Evolutionary conservation across 1,140 invertebrate genomes (phyloP).

Genomic region (Odontomachus brunneus): DNA sequence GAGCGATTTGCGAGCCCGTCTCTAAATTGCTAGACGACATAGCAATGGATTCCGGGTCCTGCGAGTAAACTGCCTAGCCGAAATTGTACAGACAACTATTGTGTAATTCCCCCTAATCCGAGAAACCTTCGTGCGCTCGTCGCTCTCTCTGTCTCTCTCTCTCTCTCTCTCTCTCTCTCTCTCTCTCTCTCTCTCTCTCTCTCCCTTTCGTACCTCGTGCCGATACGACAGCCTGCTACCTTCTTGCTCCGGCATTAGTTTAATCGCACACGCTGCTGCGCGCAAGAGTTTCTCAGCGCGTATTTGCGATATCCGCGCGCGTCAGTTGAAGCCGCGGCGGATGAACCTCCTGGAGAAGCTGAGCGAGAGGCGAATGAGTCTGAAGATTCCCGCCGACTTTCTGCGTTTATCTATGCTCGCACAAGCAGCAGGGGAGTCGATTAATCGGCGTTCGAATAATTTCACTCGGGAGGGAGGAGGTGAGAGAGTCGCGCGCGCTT

Average conservation of each 20-base stretch:
- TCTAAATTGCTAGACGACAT: slow-evolving; percentile 34
- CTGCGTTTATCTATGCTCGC: slow-evolving; percentile 44
- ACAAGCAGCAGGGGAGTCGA: slow-evolving; percentile 21
- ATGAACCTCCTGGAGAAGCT: slow-evolving; percentile 21
- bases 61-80: slow-evolving; percentile 32
- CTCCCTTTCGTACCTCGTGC: slow-evolving; percentile 19
- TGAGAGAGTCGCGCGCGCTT: background rate
- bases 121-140: slow-evolving; percentile 2
- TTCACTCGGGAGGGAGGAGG: slow-evolving; percentile 3
- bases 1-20: slow-evolving; percentile 41
- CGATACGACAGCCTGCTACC: slow-evolving; percentile 24
- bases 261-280: slow-evolving; percentile 28
- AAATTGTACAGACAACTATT: slow-evolving; percentile 40
- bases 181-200: slow-evolving; percentile 36
- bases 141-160: slow-evolving; percentile 30
- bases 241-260: slow-evolving; percentile 37
- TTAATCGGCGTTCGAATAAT: slow-evolving; percentile 33
- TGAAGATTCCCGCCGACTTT: background rate
- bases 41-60: background rate
- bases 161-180: slow-evolving; percentile 34
- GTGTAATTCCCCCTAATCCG: slow-evolving; percentile 38
- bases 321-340: slow-evolving; percentile 13
- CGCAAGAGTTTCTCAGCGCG: slow-evolving; percentile 17
- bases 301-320: slow-evolving; percentile 16
- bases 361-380: background rate